Percentiles rank a stretch among this genome's conserved stretches.
Conservation (phyloP, 2,888 invertebrate species). For the Nemurella pictetii region DNA sequence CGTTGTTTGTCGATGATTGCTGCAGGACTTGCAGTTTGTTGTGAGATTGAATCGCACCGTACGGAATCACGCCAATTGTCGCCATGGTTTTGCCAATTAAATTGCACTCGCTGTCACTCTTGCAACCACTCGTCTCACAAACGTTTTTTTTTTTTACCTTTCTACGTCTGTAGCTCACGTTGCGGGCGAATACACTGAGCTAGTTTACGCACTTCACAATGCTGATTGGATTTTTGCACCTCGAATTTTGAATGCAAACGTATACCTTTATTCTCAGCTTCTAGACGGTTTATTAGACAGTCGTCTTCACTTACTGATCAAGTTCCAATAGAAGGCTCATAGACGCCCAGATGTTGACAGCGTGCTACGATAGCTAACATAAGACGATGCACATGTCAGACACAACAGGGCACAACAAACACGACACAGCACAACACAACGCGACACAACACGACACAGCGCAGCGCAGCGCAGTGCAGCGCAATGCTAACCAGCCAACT, state of each 20-base stretch:
- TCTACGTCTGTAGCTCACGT: no score
- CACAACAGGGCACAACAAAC: not conserved
- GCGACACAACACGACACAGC: not conserved
- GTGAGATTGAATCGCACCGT: constrained; percentile 60
- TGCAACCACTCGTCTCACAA: not conserved
- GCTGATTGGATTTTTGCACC: no score
- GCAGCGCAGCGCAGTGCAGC: not conserved
- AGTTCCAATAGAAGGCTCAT: not conserved
- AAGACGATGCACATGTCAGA: no score
- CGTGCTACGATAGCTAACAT: no score
- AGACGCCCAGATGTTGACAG: not conserved
- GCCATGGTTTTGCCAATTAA: constrained; percentile 53
- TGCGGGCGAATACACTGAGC: no score
- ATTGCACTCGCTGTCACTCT: not conserved
- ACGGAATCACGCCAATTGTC: constrained; percentile 59
- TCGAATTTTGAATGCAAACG: not conserved
- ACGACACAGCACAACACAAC: not conserved
- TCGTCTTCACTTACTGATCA: no score
- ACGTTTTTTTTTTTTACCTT: no score
- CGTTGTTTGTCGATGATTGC: constrained; percentile 63
- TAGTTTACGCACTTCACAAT: not conserved
- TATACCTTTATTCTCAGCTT: not conserved
- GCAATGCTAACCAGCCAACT: not conserved
- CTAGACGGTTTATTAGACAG: not conserved
- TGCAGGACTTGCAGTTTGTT: constrained; percentile 67